These are phyloP conservation scores for Anguilla megastoma DNA, from an alignment of 2,797 vertebrate species.

Conservation along the genomic window DNA sequence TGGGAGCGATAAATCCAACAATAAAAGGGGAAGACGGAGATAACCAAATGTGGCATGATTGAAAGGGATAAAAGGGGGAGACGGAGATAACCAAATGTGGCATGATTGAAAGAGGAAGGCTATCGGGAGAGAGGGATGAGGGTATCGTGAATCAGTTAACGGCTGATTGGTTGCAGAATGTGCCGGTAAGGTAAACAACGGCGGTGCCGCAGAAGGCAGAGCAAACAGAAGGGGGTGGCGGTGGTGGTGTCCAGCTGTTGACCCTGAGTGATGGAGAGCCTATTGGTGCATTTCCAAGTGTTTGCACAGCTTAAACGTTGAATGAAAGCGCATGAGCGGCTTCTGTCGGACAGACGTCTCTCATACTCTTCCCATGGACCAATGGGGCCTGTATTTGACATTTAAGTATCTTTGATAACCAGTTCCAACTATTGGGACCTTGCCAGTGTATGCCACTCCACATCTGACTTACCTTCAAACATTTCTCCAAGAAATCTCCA, in stretches of 20 bases:
- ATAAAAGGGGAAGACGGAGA: not conserved
- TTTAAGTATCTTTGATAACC: not conserved
- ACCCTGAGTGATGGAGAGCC: slow-evolving; percentile 6
- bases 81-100: not conserved
- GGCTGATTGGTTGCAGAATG: not conserved
- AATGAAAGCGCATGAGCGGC: not conserved
- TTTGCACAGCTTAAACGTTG: not conserved
- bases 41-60: not conserved
- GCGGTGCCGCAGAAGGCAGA: not conserved
- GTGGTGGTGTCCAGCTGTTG: not conserved
- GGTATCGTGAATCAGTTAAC: not conserved
- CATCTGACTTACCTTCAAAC: too few relatives aligned
- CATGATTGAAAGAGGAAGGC: slow-evolving; percentile 16
- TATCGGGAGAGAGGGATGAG: not conserved
- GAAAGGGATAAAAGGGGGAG: not conserved
- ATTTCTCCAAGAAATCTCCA: too few relatives aligned
- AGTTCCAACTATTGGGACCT: not conserved
- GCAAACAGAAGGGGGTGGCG: not conserved
- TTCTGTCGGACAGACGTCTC: not conserved
- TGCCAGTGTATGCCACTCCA: not conserved
- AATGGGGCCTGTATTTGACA: not conserved
- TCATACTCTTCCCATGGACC: not conserved
- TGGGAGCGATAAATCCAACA: not conserved
- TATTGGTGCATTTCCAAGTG: not conserved
- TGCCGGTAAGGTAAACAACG: not conserved